Evolutionary conservation across 2,797 vertebrate genomes (phyloP), one percentile per base, ranked within the genome.

Genomic region (Acipenser transmontanus): DNA sequence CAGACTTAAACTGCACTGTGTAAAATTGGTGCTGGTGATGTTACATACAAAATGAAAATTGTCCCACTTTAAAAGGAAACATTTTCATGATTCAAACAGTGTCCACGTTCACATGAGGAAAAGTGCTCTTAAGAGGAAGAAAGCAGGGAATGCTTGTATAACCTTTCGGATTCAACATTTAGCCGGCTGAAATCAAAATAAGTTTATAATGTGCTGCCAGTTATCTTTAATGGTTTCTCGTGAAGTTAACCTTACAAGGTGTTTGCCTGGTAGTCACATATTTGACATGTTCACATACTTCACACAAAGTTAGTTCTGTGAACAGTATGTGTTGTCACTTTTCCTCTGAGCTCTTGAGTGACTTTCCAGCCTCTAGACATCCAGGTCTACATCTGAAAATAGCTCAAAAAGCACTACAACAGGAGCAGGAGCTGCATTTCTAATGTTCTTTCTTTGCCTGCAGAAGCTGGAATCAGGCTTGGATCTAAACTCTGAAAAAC

Each of bases 331-430:
- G 61, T 74, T 80, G 77, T 76, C 77, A 76, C 72, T 76, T 77
- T 74, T 68, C 74, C 70, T 68, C 70, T 66, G 66, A 74, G 73
- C 68, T 73, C 75, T 63, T 66, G 82, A 82, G 76, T 84, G 79
- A 84, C 79, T 87, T 87, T 86, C 86, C 85, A 76, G 81, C 80
- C 78, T 81, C 76, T 82, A 88, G 87, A 84, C 81, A 81, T 91
- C 77, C 83, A 82, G 81, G 76, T 80, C 81, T 81, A 65, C 73
- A 79, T 85, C 87, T 94, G 91, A 90, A 95, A 95, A 96, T 94
- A 96, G 88, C 87, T 83, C 83, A 71, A 70, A 85, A 74, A 76
- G 76, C 74, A 76, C 71, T 71, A 56, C 77, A 76, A 80, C 73
- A 67, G 77, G 69, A 76, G 59, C 74, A 78, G 74, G 74, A 84